phyloP scores from a whole-genome alignment of 2,113 vertebrate species.

The Gadus macrocephalus region DNA sequence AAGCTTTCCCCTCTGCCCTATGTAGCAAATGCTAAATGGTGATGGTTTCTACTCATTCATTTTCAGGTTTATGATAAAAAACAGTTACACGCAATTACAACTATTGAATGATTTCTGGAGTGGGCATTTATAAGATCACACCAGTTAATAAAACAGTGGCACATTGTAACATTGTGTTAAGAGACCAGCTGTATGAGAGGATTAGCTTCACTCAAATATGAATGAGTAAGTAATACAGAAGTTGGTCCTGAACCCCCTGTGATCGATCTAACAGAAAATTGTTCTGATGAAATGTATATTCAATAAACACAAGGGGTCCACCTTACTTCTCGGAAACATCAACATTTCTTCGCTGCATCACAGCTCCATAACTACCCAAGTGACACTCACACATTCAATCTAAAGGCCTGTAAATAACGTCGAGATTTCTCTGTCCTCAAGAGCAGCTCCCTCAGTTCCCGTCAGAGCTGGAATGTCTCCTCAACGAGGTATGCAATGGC shows the following conservation, averaged over 20 bases:
- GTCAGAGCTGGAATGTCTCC: conserved; percentile 26
- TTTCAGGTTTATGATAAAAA: no score
- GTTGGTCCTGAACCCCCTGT: not conserved
- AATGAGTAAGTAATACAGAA: conserved; percentile 18
- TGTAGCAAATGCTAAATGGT: no score
- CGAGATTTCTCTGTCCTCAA: conserved; percentile 29
- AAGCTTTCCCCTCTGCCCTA: no score
- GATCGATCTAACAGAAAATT: conserved; percentile 27
- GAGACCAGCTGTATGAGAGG: no score
- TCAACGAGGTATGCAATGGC: conserved; percentile 26
- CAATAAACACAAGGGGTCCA: conserved; percentile 9
- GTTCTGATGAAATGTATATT: conserved; percentile 13
- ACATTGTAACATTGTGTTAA: no score
- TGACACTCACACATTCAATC: conserved; percentile 25
- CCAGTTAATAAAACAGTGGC: no score
- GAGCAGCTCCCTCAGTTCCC: conserved; percentile 15
- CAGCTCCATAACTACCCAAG: conserved; percentile 25
- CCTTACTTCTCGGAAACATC: conserved; percentile 24
- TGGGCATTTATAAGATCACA: no score
- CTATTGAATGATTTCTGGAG: no score
- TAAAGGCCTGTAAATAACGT: conserved; percentile 43
- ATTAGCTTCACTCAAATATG: not conserved
- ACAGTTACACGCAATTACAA: no score
- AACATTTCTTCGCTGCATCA: conserved; percentile 21
- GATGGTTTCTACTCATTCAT: no score